phyloP scores from a whole-genome alignment of 2,113 vertebrate genomes.

The Rousettus leschenaultii region DNA sequence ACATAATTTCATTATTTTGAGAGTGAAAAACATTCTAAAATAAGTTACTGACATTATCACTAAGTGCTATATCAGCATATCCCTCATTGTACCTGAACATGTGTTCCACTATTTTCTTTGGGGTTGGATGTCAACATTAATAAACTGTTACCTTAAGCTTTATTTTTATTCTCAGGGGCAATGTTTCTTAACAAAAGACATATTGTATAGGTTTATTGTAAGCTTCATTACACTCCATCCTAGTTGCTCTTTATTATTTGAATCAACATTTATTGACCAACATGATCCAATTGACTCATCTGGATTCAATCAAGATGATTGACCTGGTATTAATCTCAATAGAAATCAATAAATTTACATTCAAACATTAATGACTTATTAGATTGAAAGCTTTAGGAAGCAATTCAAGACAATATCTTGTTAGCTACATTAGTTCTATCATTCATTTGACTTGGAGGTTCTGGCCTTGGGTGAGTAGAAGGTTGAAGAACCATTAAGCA shows the following conservation, averaged over 20 bases:
- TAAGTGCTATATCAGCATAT: slow-evolving; percentile 24
- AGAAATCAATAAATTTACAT: slow-evolving; percentile 67
- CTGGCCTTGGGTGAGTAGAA: slow-evolving; percentile 44
- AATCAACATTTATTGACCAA: slow-evolving; percentile 70
- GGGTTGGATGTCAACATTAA: slow-evolving; percentile 15
- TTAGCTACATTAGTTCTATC: slow-evolving; percentile 67
- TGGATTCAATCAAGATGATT: slow-evolving; percentile 53
- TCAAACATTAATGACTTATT: slow-evolving; percentile 58
- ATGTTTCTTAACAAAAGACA: slow-evolving; percentile 61
- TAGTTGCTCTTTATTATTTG: slow-evolving; percentile 52
- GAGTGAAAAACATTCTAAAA: slow-evolving; percentile 35
- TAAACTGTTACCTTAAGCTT: slow-evolving; percentile 47
- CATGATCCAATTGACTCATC: slow-evolving; percentile 48
- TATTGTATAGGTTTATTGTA: slow-evolving; percentile 46
- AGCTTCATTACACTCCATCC: slow-evolving; percentile 42
- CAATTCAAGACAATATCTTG: slow-evolving; percentile 45
- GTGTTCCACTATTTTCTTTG: slow-evolving; percentile 8
- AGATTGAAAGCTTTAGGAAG: slow-evolving; percentile 69
- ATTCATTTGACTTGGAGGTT: slow-evolving; percentile 66
- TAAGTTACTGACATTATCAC: not conserved
- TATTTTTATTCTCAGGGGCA: slow-evolving; percentile 54
- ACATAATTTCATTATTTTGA: slow-evolving; percentile 21
- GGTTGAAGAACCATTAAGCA: slow-evolving; percentile 6
- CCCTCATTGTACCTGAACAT: not conserved
- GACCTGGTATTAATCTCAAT: slow-evolving; percentile 58